A percentile compares a stretch with the other conserved stretches of the same genome.
Conservation (phyloP, 2,797 vertebrate species). For the Pempheris klunzingeri region DNA sequence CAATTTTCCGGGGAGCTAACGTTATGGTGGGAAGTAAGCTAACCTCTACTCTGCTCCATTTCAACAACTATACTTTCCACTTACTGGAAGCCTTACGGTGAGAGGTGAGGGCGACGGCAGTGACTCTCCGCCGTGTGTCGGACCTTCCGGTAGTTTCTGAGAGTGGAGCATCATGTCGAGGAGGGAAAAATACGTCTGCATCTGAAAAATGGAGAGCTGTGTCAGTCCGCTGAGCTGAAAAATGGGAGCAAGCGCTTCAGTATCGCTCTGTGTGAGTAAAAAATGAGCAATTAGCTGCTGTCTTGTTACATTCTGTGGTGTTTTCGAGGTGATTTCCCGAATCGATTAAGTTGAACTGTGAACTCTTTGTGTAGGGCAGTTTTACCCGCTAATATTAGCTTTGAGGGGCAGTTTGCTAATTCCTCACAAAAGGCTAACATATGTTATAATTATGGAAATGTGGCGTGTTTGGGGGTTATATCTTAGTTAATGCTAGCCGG, state of each 20-base stretch:
- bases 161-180: slow-evolving; percentile 14
- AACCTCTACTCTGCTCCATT: not conserved
- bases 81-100: not conserved
- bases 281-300: not conserved
- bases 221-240: slow-evolving; percentile 59
- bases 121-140: not conserved
- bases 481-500: too few species aligned
- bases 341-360: not conserved
- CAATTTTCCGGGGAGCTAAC: slow-evolving; percentile 43
- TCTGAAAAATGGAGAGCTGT: slow-evolving; percentile 49
- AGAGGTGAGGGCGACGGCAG: slow-evolving; percentile 17
- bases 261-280: slow-evolving; percentile 87
- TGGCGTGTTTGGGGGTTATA: not conserved
- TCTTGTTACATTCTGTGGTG: not conserved
- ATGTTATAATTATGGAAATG: not conserved
- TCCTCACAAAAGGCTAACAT: not conserved
- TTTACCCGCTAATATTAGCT: not conserved
- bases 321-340: not conserved
- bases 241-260: slow-evolving; percentile 85
- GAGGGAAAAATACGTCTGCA: slow-evolving; percentile 13
- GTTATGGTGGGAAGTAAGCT: not conserved
- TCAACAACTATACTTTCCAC: not conserved
- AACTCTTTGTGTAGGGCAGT: not conserved
- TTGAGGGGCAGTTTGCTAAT: too few species aligned
- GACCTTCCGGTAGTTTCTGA: slow-evolving; percentile 14